phyloP scores from a whole-genome alignment of 37 sponge, comb jelly and placozoan genomes.

The Beroe forskalii region DNA sequence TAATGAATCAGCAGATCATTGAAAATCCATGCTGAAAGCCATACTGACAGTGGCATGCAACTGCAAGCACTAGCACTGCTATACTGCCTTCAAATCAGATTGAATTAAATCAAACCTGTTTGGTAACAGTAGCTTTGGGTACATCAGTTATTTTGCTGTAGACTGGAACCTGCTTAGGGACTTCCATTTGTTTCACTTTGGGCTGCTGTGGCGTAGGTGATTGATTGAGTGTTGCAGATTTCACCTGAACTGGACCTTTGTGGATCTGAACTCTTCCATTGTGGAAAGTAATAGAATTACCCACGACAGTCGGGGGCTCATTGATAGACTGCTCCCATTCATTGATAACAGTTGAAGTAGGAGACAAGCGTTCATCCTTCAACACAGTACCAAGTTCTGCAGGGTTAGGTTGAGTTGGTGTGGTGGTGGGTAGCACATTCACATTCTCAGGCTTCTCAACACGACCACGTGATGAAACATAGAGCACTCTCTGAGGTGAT shows the following conservation, averaged over 20 bases:
- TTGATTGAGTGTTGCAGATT: slow-evolving; percentile 9
- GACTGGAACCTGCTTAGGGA: not conserved
- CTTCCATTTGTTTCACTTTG: no score
- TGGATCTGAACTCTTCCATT: slow-evolving; percentile 55
- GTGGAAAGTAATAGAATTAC: slow-evolving; percentile 8
- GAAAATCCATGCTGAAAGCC: no score
- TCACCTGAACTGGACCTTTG: slow-evolving; percentile 6
- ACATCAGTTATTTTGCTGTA: not conserved
- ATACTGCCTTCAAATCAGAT: no score
- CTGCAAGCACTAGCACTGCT: no score
- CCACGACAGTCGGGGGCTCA: not conserved
- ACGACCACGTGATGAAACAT: not conserved
- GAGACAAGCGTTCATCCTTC: slow-evolving; percentile 58
- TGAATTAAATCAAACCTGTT: no score
- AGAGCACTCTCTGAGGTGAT: not conserved
- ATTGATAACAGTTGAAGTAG: slow-evolving; percentile 31
- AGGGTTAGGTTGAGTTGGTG: no score
- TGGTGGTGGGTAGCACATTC: no score
- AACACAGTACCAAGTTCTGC: not conserved
- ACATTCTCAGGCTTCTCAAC: not conserved
- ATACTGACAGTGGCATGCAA: no score
- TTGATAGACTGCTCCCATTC: slow-evolving; percentile 62
- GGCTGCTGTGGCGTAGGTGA: no score
- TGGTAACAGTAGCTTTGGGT: not conserved
- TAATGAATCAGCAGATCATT: no score